Evolutionary conservation across 2,888 invertebrate species (phyloP).

Genomic region (Cheilosia urbana): DNA sequence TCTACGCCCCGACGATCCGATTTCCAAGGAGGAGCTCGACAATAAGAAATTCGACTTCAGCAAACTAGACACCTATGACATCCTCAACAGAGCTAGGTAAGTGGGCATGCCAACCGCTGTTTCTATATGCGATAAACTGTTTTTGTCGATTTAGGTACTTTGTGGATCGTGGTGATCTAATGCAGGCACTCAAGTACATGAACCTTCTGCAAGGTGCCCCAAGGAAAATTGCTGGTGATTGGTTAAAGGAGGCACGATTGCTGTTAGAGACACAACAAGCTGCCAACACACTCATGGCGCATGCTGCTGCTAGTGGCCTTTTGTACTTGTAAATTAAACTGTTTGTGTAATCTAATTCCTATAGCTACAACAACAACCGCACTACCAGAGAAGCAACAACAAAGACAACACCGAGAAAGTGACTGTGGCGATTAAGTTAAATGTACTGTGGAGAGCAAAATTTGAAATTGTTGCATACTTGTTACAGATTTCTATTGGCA

Average conservation of each 20-base stretch:
- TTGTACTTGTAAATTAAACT: slow-evolving; percentile 81
- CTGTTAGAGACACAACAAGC: slow-evolving; percentile 95
- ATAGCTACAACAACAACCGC: slow-evolving; percentile 14
- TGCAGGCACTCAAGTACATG: slow-evolving; percentile 93
- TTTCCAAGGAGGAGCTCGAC: slow-evolving; percentile 89
- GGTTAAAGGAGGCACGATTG: slow-evolving; percentile 93
- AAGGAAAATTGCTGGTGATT: slow-evolving; percentile 91
- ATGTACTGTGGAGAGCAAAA: slow-evolving; percentile 16
- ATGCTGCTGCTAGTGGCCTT: slow-evolving; percentile 90
- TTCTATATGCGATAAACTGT: background rate
- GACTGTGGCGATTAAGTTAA: slow-evolving; percentile 16
- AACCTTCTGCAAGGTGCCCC: slow-evolving; percentile 95
- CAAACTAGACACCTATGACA: slow-evolving; percentile 92
- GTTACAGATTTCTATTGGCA: slow-evolving; percentile 41
- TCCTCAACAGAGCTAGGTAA: slow-evolving; percentile 94
- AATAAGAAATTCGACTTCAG: slow-evolving; percentile 90
- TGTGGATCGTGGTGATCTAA: slow-evolving; percentile 94
- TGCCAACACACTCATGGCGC: slow-evolving; percentile 94
- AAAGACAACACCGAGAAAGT: slow-evolving; percentile 1
- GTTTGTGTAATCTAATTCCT: slow-evolving; percentile 39
- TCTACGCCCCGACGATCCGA: slow-evolving; percentile 87
- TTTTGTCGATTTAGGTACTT: slow-evolving; percentile 87
- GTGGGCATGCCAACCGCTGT: background rate
- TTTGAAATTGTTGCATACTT: slow-evolving; percentile 23
- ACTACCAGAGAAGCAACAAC: slow-evolving; percentile 11